Evolutionary conservation across 2,113 vertebrate genomes (phyloP).

Genomic region (Myrmecophaga tridactyla): DNA sequence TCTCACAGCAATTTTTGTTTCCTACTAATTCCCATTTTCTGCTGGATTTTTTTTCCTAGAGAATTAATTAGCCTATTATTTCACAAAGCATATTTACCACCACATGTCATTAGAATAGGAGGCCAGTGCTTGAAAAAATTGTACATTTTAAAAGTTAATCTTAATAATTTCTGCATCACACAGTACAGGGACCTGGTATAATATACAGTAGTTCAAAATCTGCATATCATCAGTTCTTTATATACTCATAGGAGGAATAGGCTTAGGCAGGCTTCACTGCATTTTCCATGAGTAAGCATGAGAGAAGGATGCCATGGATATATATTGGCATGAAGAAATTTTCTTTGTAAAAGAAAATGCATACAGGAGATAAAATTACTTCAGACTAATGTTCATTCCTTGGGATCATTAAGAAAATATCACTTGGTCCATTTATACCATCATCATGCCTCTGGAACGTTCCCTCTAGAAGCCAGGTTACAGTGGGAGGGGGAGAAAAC

Average conservation of each 20-base stretch:
- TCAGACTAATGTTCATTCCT: neutral
- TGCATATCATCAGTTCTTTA: neutral
- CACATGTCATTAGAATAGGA: neutral
- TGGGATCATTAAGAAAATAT: neutral
- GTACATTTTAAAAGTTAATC: neutral
- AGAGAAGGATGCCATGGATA: neutral
- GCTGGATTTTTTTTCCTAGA: slow-evolving; percentile 24
- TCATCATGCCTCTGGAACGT: neutral
- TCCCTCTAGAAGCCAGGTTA: neutral
- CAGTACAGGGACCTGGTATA: neutral
- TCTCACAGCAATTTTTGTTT: neutral
- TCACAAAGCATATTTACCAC: neutral
- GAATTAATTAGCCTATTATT: neutral
- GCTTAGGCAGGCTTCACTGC: neutral
- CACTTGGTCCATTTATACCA: neutral
- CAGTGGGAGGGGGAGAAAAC: neutral
- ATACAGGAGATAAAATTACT: neutral
- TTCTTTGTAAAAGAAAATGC: neutral
- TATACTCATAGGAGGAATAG: neutral
- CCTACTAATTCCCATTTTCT: neutral
- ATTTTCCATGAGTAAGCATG: neutral
- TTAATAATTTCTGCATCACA: neutral
- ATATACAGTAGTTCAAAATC: neutral
- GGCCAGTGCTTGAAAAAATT: neutral
- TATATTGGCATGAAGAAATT: neutral